Base-by-base conservation (phyloP, 2,888 invertebrate species). In the Caenorhabditis afra region DNA sequence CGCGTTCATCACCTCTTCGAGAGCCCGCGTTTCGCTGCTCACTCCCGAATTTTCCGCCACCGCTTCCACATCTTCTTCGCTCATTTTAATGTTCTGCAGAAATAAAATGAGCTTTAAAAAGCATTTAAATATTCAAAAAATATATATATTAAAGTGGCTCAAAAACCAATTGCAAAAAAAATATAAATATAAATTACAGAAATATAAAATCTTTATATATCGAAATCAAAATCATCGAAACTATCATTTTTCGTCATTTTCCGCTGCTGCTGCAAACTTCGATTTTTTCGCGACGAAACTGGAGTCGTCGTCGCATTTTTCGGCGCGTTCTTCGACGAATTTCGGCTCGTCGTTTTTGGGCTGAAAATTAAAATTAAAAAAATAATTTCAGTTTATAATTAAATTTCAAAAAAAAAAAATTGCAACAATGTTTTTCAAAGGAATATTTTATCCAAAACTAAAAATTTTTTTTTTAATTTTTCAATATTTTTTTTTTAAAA, bases 1-100 rank as follows among this genome's bases (percentile, higher is more conserved):
- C n/a, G 87, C 87, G 62, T 88, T 88, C 37, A 88, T 49, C 12
- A 87, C 87, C 61, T 85, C 75, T 58, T 85, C 86, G 1, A 81
- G 64, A 12, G 84, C 82, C 35, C 79, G 58, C 5, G 80, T 62
- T 67, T 87, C 87, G 29, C 74, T 73, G 10, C 45, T 45, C 1
- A 71, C 20, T 8, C 7, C 64, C 12, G 16, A 7, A 5, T 23
- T 44, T 16, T 55, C 66, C 3, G 29, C 29, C 29, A 7, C 44
- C 18, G 16, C 22, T 11, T 58, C 37, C 8, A 11, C n/a, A 4
- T 59, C 22, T 45, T 41, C 41, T 3, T 2, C 3, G 12, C 41
- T 41, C 12, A 41, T 29, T 29, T 29, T 29, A 3, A 5, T 29
- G 29, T 7, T 29, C 29, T 29, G 41, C 11, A 37, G 11, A 37